Evolutionary conservation across 2,888 invertebrate genomes (phyloP), one percentile per base, ranked within the genome.

Genomic region (Hartigia nigra): DNA sequence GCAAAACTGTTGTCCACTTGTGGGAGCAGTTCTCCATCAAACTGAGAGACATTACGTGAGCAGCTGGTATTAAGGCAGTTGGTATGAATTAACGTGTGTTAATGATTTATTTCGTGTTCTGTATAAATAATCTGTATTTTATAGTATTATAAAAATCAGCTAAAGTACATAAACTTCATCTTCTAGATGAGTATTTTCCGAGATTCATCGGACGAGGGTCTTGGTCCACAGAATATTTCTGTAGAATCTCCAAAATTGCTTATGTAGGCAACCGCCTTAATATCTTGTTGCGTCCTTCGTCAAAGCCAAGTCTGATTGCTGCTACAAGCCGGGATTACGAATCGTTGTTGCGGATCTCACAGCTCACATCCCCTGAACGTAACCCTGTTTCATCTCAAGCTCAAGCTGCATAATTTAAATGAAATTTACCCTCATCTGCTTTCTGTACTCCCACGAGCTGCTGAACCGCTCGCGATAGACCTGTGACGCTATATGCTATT

Each of bases 241-340:
- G 55, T 2, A 23, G 14, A 23, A 55, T 1, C 55, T 23, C 55
- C 23, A 1, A 55, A 55, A 55, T 55, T 55, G 23, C 9, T 23
- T 23, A 55, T 55, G 23, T 9, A 55, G 55, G 3, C 55, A 55
- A 23, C 55, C 23, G 14, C 74, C 72, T 69, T 83, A 81, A 83
- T 81, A 80, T 79, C 76, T 83, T 77, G 72, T 74, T 74, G 69
- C 76, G 55, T 39, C 82, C 81, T 84, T 86, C 83, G 79, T 85
- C 85, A 82, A 81, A 82, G 80, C 79, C 83, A 81, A 81, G 81
- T 84, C 84, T 84, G 85, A 88, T 87, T 86, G 86, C 84, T 77
- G 82, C 84, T 85, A 83, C 81, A 83, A 88, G 82, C 84, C 76
- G 82, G 86, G 84, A 88, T 88, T 88, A 88, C 84, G 78, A 85